A percentile compares a stretch with the other conserved stretches of the same genome.
Evolutionary conservation across 2,797 vertebrate genomes (phyloP).

Genomic region (Anisognathus igniventris): DNA sequence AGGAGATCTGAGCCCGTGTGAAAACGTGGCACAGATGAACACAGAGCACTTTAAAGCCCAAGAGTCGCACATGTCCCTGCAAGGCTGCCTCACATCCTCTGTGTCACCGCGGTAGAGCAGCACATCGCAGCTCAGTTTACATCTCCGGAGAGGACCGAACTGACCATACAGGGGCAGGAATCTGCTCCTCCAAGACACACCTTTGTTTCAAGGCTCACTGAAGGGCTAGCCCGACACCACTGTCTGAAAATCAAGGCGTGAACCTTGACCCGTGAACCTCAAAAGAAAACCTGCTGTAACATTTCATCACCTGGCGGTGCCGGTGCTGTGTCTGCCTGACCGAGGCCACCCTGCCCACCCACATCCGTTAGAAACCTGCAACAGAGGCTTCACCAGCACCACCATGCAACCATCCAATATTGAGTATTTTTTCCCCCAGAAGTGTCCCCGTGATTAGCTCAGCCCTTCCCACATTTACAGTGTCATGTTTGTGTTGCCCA

Average conservation of each 20-base stretch:
- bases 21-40: background rate
- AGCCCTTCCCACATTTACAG: background rate
- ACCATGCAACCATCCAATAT: rapidly evolving
- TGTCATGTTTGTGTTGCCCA: background rate
- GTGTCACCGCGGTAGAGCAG: background rate
- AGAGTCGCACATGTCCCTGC: background rate
- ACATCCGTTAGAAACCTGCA: background rate
- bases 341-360: background rate
- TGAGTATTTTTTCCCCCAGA: rapidly evolving
- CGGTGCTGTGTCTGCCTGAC: background rate
- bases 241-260: background rate
- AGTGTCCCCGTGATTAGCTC: background rate
- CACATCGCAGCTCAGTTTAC: background rate
- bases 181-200: background rate
- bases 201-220: background rate
- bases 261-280: background rate
- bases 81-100: background rate
- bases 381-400: background rate
- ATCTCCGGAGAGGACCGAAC: background rate
- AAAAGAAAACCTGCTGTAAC: background rate
- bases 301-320: background rate
- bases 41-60: background rate
- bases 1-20: background rate
- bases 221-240: background rate
- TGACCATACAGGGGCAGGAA: slow-evolving; percentile 22